phyloP scores from a whole-genome alignment of 2,797 vertebrate species.

The Coluber constrictor region DNA sequence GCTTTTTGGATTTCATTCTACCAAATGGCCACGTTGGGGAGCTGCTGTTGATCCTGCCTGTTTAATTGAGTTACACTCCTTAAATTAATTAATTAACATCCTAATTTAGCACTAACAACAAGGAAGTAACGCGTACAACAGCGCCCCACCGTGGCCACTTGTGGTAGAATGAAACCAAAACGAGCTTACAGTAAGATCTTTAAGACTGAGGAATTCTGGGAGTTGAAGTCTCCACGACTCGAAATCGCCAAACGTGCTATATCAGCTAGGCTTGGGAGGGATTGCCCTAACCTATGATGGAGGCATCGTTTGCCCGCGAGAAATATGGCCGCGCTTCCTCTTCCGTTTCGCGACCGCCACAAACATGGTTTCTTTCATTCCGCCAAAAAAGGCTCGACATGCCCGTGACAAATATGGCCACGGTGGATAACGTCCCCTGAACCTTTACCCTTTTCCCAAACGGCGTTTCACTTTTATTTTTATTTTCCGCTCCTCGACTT shows the following conservation, averaged over 20 bases:
- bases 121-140: background rate
- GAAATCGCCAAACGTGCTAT: background rate
- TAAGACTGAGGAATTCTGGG: background rate
- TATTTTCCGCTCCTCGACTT: no score
- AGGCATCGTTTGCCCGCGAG: background rate
- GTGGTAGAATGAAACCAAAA: background rate
- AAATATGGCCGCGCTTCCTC: background rate
- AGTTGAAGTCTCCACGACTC: background rate
- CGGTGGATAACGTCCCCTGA: rapidly evolving
- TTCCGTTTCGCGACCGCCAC: background rate
- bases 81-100: background rate
- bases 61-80: background rate
- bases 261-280: background rate
- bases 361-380: background rate
- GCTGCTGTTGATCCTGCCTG: background rate
- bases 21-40: background rate
- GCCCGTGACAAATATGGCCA: background rate
- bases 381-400: background rate
- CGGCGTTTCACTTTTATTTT: background rate
- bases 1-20: background rate
- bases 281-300: background rate
- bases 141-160: background rate
- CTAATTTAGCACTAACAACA: background rate
- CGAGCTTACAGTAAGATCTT: rapidly evolving
- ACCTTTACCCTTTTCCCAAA: no score